A percentile compares a stretch with the other conserved stretches of the same genome.
These are phyloP conservation scores for Forbesichthys agassizii DNA, from an alignment of 2,113 vertebrate genomes.

Conservation along the genomic window DNA sequence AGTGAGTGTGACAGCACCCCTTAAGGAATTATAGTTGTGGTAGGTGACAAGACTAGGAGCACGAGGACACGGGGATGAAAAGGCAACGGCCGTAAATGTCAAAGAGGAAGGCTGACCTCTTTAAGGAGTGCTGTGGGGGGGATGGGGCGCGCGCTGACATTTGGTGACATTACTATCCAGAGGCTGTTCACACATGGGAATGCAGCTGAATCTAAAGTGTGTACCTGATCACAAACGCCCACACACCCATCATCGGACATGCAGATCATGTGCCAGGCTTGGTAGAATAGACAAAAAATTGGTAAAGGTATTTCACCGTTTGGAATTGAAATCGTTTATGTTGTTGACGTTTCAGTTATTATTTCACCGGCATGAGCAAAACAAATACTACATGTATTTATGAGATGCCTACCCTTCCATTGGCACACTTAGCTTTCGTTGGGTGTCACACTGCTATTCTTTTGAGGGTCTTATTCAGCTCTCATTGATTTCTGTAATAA, in stretches of 20 bases:
- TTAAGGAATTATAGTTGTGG: conserved; percentile 41
- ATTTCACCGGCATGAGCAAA: no score
- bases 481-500: conserved; percentile 60
- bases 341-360: neutral
- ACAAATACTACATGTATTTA: no score
- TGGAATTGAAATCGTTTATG: neutral
- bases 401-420: neutral
- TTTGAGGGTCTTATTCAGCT: conserved; percentile 52
- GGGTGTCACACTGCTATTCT: neutral
- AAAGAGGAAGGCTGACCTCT: conserved; percentile 57
- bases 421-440: no score
- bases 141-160: conserved; percentile 61
- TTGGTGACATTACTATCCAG: conserved; percentile 44
- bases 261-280: neutral
- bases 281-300: no score
- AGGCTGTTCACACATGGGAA: conserved; percentile 34
- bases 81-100: conserved; percentile 69
- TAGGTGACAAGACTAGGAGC: conserved; percentile 32
- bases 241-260: neutral
- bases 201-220: conserved; percentile 14
- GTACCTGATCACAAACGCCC: neutral
- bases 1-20: no score
- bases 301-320: no score
- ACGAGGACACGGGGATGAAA: conserved; percentile 31
- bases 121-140: conserved; percentile 60